Evolutionary conservation across 2,113 vertebrate species (phyloP).

Genomic region (Heloderma charlesbogerti): DNA sequence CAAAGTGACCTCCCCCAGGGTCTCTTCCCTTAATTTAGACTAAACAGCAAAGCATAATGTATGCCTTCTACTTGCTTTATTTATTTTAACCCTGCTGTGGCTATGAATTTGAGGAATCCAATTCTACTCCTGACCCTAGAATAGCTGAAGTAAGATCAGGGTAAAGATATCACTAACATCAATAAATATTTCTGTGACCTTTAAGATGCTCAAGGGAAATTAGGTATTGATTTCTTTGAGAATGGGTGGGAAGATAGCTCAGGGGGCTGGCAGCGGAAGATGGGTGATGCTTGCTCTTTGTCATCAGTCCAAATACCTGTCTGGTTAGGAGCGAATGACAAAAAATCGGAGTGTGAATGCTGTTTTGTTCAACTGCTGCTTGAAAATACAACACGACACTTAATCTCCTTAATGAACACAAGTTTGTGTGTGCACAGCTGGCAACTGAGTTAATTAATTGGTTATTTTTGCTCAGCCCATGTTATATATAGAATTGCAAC

Average conservation of each 20-base stretch:
- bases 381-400: neutral
- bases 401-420: neutral
- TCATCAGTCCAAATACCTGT: conserved; percentile 18
- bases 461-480: neutral
- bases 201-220: conserved; percentile 38
- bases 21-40: neutral
- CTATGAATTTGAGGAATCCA: conserved; percentile 5
- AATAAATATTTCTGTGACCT: conserved; percentile 35
- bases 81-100: conserved; percentile 9
- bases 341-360: neutral
- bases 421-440: neutral
- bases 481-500: neutral
- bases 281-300: neutral
- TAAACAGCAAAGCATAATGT: conserved; percentile 2
- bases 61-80: neutral
- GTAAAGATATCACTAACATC: conserved; percentile 35
- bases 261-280: conserved; percentile 41
- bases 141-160: conserved; percentile 8
- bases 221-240: conserved; percentile 36
- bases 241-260: conserved; percentile 39
- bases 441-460: neutral
- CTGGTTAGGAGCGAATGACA: neutral
- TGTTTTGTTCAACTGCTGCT: neutral
- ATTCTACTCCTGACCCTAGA: neutral
- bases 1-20: neutral